phyloP scores from a whole-genome alignment of 2,113 vertebrate species.

The Pungitius pungitius region DNA sequence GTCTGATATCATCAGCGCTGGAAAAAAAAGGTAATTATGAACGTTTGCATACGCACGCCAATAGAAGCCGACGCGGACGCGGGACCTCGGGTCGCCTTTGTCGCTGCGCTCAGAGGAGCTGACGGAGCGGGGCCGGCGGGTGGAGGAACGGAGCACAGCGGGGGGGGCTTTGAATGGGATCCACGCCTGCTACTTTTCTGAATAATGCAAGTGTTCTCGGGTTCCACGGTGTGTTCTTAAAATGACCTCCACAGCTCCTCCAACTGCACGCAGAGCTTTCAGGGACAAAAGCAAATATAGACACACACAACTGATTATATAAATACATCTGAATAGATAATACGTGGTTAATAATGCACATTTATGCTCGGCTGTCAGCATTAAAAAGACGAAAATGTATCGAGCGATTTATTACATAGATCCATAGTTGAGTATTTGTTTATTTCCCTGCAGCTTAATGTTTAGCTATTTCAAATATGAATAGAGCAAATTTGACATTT shows the following conservation, averaged over 20 bases:
- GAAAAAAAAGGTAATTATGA: constrained; percentile 54
- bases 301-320: neutral
- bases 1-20: constrained; percentile 62
- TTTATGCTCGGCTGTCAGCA: neutral
- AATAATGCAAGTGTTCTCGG: constrained; percentile 57
- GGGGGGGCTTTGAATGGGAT: constrained; percentile 57
- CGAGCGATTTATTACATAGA: neutral
- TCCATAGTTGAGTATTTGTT: no score
- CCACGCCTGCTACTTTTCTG: constrained; percentile 48
- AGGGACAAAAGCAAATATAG: neutral
- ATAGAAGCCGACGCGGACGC: constrained; percentile 49
- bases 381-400: neutral
- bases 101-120: constrained; percentile 58
- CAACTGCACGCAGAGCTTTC: neutral
- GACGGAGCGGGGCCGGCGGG: constrained; percentile 44
- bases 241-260: constrained; percentile 16
- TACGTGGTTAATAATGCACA: neutral
- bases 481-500: neutral
- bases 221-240: constrained; percentile 34
- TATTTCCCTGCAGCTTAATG: neutral
- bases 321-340: neutral
- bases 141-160: constrained; percentile 50
- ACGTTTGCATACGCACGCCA: constrained; percentile 57
- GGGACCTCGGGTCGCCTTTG: constrained; percentile 61
- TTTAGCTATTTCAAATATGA: neutral